These are phyloP conservation scores for Dasysyrphus albostriatus DNA, from an alignment of 2,888 invertebrate genomes.

Conservation along the genomic window DNA sequence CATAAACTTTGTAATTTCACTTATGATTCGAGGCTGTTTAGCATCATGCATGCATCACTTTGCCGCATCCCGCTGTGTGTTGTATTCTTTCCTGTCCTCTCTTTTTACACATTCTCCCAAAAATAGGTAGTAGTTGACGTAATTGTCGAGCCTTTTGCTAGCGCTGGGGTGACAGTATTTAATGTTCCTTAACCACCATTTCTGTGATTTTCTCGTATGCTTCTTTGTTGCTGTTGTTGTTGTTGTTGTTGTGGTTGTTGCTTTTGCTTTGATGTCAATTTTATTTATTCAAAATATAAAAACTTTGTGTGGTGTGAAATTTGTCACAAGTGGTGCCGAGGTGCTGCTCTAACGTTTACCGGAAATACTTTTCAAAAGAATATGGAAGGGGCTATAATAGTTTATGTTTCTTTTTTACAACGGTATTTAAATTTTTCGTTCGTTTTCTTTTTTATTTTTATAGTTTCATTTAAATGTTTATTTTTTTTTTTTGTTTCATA, in stretches of 20 bases:
- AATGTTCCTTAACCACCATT: constrained; percentile 66
- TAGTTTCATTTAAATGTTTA: constrained; percentile 18
- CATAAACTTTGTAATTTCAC: constrained; percentile 75
- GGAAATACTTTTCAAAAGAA: constrained; percentile 39
- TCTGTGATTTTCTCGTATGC: constrained; percentile 69
- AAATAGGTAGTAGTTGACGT: neutral
- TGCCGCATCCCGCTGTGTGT: constrained; percentile 19
- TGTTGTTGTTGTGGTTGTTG: too few species aligned
- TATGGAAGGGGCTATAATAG: constrained; percentile 37
- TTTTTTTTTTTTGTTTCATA: neutral
- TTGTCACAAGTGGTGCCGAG: constrained; percentile 68
- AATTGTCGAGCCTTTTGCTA: constrained; percentile 30
- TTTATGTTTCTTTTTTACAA: constrained; percentile 66
- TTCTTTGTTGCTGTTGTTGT: constrained; percentile 2
- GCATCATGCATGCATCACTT: constrained; percentile 73
- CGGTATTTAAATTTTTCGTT: constrained; percentile 63
- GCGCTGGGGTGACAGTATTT: constrained; percentile 60
- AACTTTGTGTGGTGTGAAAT: constrained; percentile 72
- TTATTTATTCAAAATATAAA: constrained; percentile 71
- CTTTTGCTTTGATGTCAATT: constrained; percentile 48
- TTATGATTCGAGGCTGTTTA: constrained; percentile 74
- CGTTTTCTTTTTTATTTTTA: constrained; percentile 10
- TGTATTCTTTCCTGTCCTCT: neutral
- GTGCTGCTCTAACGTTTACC: constrained; percentile 28
- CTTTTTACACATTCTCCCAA: constrained; percentile 16